A percentile compares a stretch with the other conserved stretches of the same genome.
These are phyloP conservation scores for Trachythela sp. DNA, from an alignment of 64 coral and sea anemone species.

Conservation along the genomic window DNA sequence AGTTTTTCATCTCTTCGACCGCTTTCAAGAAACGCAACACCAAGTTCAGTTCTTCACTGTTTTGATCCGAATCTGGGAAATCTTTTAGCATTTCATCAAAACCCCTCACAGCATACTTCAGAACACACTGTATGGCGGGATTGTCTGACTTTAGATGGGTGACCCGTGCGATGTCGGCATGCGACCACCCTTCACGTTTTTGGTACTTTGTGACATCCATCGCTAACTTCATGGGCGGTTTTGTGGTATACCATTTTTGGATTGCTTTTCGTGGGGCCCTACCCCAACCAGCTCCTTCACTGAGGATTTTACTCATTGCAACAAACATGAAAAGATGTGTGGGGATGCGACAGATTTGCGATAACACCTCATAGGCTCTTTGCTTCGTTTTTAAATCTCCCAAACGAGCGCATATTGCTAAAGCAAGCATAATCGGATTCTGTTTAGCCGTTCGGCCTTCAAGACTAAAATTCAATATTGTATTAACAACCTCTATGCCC, in stretches of 20 bases:
- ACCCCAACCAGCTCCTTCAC: constrained; percentile 71
- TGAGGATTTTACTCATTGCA: constrained; percentile 57
- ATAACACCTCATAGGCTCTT: constrained; percentile 53
- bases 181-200: constrained; percentile 83
- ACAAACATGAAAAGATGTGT: constrained; percentile 86
- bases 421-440: constrained; percentile 67
- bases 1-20: constrained; percentile 64
- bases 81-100: constrained; percentile 48
- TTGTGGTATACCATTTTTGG: constrained; percentile 81
- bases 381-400: constrained; percentile 53
- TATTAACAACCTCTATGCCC: constrained; percentile 59
- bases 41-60: constrained; percentile 57
- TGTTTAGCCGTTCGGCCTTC: constrained; percentile 74
- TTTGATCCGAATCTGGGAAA: constrained; percentile 30
- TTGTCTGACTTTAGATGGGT: constrained; percentile 69
- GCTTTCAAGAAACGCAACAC: constrained; percentile 47
- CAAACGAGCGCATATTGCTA: constrained; percentile 66
- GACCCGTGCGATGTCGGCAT: constrained; percentile 69
- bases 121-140: constrained; percentile 43
- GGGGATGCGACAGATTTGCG: constrained; percentile 65
- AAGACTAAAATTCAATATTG: constrained; percentile 69
- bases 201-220: constrained; percentile 88
- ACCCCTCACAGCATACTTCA: constrained; percentile 85
- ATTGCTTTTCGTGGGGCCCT: constrained; percentile 75
- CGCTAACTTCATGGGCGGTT: constrained; percentile 57